Percentiles rank a stretch among this genome's conserved stretches.
Conservation (phyloP, 2,888 invertebrate genomes). For the Tipula vernalis region DNA sequence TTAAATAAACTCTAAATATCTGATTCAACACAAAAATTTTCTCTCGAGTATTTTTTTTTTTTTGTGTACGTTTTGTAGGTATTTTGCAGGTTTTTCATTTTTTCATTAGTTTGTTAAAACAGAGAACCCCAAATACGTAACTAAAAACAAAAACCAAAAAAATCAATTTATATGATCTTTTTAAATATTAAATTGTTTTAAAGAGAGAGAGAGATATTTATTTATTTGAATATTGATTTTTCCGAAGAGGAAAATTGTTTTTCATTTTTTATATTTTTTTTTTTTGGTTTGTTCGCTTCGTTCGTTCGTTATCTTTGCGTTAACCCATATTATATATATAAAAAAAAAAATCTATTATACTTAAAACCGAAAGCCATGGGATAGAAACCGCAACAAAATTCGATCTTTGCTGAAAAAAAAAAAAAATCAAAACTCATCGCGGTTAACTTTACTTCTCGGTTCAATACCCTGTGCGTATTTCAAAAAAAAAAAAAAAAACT, state of each 20-base stretch:
- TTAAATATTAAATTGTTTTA: not conserved
- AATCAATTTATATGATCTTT: not conserved
- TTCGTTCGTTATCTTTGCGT: not conserved
- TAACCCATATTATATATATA: not conserved
- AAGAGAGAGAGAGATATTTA: not conserved
- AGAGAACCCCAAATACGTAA: not conserved
- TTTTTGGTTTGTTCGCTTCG: not conserved
- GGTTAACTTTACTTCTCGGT: not conserved
- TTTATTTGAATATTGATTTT: not conserved
- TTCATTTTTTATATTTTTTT: not conserved
- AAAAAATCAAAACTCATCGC: not conserved
- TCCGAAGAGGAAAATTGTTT: not conserved
- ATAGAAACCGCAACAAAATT: not conserved
- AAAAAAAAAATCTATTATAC: not conserved
- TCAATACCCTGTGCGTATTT: not conserved
- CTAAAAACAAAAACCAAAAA: not conserved
- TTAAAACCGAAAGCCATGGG: not conserved
- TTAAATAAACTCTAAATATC: slow-evolving; percentile 4
- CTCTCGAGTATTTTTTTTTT: not conserved
- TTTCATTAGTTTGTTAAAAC: not conserved
- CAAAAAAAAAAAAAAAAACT: not conserved
- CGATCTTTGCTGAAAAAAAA: not conserved
- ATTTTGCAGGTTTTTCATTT: not conserved
- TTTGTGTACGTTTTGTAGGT: not conserved
- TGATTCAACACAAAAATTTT: not conserved